phyloP scores from a whole-genome alignment of 1,140 invertebrate genomes.

The Ceratoteleas bidentatus region DNA sequence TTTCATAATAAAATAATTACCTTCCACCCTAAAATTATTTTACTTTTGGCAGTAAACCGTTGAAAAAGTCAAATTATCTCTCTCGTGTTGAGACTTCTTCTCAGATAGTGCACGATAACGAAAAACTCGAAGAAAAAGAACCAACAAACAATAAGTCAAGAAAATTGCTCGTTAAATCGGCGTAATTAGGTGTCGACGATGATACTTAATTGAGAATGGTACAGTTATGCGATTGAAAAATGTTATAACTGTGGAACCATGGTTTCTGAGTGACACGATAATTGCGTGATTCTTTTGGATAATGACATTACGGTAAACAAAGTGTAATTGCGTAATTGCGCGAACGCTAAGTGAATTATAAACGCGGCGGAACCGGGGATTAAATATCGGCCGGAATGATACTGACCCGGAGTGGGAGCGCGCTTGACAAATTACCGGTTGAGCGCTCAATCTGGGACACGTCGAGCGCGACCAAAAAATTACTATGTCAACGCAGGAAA shows the following conservation, averaged over 20 bases:
- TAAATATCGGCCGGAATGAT: constrained; percentile 1
- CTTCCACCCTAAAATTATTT: too few species aligned
- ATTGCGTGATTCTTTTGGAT: constrained; percentile 29
- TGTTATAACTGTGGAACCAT: constrained; percentile 33
- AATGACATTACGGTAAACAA: constrained; percentile 34
- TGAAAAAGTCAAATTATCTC: too few species aligned
- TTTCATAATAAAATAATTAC: too few species aligned
- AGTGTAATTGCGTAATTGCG: constrained; percentile 36
- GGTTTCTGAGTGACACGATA: constrained; percentile 43
- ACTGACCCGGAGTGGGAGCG: constrained; percentile 15
- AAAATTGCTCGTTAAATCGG: constrained; percentile 29
- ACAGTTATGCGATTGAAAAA: constrained; percentile 47
- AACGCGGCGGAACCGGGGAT: constrained; percentile 5
- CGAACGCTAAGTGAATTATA: constrained; percentile 10
- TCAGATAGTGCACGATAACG: too few species aligned
- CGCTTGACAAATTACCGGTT: constrained; percentile 24
- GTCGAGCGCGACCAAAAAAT: constrained; percentile 13
- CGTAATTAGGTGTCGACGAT: constrained; percentile 40
- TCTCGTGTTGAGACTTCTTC: too few species aligned
- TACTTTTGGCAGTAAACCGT: too few species aligned
- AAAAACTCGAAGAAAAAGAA: background rate
- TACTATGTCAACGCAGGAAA: constrained; percentile 42
- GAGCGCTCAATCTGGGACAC: constrained; percentile 32
- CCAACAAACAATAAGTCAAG: constrained; percentile 27
- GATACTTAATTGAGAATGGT: constrained; percentile 39